A percentile compares a stretch with the other conserved stretches of the same genome.
phyloP scores from a whole-genome alignment of 2,888 invertebrate species.

The Hyppa rectilinea region DNA sequence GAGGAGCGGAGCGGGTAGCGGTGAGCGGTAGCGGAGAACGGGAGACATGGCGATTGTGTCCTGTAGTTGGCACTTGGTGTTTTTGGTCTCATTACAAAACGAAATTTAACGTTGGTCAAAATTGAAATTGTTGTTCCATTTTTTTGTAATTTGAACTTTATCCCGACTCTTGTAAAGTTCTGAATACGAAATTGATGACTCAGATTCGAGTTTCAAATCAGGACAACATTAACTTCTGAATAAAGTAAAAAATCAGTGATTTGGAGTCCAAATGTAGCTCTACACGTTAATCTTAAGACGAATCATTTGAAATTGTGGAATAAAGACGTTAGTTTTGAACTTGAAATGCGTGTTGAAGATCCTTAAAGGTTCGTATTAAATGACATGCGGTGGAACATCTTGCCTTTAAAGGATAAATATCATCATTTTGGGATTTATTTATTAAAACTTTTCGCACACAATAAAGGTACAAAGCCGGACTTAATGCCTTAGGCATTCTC shows the following conservation, averaged over 20 bases:
- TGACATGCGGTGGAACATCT: too few species aligned
- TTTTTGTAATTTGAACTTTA: not conserved
- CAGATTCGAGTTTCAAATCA: too few species aligned
- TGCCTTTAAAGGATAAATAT: too few species aligned
- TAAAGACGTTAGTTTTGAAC: not conserved
- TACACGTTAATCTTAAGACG: not conserved
- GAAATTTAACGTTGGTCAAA: not conserved
- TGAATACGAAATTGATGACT: not conserved
- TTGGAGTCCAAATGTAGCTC: not conserved
- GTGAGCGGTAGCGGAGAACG: constrained; percentile 13
- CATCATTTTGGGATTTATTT: too few species aligned
- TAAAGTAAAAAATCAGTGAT: not conserved
- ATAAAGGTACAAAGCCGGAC: too few species aligned
- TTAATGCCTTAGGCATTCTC: too few species aligned
- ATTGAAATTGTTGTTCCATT: too few species aligned
- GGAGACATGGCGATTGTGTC: too few species aligned
- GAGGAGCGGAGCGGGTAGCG: constrained; percentile 63
- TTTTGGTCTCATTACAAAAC: not conserved
- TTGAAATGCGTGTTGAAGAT: not conserved
- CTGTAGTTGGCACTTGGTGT: too few species aligned
- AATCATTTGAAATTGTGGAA: not conserved
- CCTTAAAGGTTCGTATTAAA: too few species aligned
- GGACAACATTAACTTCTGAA: not conserved
- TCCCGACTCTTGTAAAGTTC: not conserved
- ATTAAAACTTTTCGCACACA: too few species aligned